phyloP scores from a whole-genome alignment of 2,888 invertebrate genomes.

The Apamea crenata region DNA sequence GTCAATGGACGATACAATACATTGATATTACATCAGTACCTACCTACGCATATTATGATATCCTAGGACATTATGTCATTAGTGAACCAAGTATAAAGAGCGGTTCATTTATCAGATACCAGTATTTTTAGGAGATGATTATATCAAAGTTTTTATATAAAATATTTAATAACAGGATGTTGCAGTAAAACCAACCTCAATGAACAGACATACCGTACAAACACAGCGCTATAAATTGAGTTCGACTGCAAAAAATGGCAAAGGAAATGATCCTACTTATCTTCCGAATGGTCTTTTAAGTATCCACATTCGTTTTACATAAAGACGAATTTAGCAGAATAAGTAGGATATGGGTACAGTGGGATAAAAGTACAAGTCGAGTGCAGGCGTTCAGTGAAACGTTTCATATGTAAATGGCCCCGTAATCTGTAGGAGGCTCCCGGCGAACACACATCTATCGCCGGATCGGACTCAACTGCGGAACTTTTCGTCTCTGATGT shows the following conservation, averaged over 20 bases:
- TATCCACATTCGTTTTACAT: slow-evolving; percentile 76
- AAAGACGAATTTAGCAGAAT: slow-evolving; percentile 72
- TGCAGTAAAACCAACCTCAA: slow-evolving; percentile 25
- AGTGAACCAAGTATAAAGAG: slow-evolving; percentile 17
- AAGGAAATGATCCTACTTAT: slow-evolving; percentile 70
- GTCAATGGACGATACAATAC: slow-evolving; percentile 1
- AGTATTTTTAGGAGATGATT: slow-evolving; percentile 18
- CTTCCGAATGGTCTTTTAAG: slow-evolving; percentile 73
- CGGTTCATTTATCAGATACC: slow-evolving; percentile 5
- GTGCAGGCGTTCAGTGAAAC: slow-evolving; percentile 85
- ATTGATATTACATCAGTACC: slow-evolving; percentile 12
- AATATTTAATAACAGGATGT: slow-evolving; percentile 30
- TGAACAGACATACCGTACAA: slow-evolving; percentile 23
- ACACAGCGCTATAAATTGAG: slow-evolving; percentile 62
- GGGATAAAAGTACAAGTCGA: slow-evolving; percentile 82
- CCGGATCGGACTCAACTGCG: slow-evolving; percentile 79
- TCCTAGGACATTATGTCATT: slow-evolving; percentile 8
- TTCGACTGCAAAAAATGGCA: slow-evolving; percentile 67
- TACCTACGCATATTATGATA: background rate
- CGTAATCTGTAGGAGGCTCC: slow-evolving; percentile 85
- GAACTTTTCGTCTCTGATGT: slow-evolving; percentile 80
- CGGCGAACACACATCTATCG: slow-evolving; percentile 83
- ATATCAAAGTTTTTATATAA: slow-evolving; percentile 15
- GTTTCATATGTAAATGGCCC: slow-evolving; percentile 88
- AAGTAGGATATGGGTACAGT: slow-evolving; percentile 77